Evolutionary conservation across 2,113 vertebrate genomes (phyloP).

Genomic region (Sebastes fasciatus): DNA sequence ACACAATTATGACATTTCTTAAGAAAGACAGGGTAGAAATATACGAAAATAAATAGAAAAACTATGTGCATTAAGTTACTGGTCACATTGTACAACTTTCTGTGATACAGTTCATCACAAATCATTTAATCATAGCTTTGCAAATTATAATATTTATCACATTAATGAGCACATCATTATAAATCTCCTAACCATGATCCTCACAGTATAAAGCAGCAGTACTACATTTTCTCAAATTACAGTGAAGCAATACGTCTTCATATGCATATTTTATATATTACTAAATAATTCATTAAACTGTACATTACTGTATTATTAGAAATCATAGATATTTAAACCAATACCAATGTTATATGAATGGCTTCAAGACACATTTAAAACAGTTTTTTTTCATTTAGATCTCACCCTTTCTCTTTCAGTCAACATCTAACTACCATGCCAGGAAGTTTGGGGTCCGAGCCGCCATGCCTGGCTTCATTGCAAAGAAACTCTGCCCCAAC

Average conservation of each 20-base stretch:
- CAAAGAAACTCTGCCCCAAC: constrained; percentile 93
- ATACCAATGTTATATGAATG: not conserved
- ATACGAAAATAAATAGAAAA: not conserved
- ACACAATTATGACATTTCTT: not conserved
- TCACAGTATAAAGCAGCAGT: not conserved
- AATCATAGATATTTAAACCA: not conserved
- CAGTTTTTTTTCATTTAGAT: not conserved
- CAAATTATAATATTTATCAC: not conserved
- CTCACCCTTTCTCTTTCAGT: constrained; percentile 78
- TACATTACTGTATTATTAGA: not conserved
- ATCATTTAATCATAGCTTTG: not conserved
- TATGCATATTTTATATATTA: not conserved
- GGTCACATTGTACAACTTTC: not conserved
- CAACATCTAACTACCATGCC: constrained; percentile 97
- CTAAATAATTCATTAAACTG: not conserved
- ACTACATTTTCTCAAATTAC: not conserved
- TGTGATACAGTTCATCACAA: not conserved
- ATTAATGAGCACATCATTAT: too few relatives aligned
- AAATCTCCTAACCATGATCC: not conserved
- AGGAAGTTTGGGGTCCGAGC: constrained; percentile 96
- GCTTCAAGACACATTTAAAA: not conserved
- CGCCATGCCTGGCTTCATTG: constrained; percentile 99
- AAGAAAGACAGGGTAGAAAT: too few relatives aligned
- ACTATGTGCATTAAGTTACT: not conserved
- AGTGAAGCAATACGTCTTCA: not conserved